These are phyloP conservation scores for Tragopan temminckii DNA, from an alignment of 2,797 vertebrate genomes.

Conservation along the genomic window DNA sequence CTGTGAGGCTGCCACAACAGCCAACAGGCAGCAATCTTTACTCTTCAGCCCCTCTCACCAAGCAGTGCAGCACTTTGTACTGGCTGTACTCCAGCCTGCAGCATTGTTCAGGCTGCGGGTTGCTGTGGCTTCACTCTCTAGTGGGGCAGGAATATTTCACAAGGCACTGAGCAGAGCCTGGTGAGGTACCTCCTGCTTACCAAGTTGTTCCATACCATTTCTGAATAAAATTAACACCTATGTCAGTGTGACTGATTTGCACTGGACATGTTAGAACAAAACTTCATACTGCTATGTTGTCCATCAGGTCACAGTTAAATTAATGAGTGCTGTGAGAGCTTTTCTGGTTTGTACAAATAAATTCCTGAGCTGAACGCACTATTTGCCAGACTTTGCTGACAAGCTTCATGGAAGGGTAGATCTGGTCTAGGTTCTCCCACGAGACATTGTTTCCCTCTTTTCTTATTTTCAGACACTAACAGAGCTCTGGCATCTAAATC, in stretches of 20 bases:
- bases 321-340: not conserved
- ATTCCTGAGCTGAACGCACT: slow-evolving; percentile 7
- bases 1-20: not conserved
- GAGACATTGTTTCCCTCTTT: not conserved
- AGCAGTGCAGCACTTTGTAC: not conserved
- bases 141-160: not conserved
- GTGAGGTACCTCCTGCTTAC: not conserved
- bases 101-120: not conserved
- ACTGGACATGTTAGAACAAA: slow-evolving; percentile 3
- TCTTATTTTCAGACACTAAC: not conserved
- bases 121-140: not conserved
- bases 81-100: not conserved
- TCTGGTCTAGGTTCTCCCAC: not conserved
- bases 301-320: not conserved
- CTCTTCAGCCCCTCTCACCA: not conserved
- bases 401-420: not conserved
- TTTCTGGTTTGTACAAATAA: slow-evolving; percentile 10
- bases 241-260: not conserved
- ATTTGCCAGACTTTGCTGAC: slow-evolving; percentile 1
- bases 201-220: not conserved
- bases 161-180: not conserved
- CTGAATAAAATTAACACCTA: not conserved
- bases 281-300: not conserved
- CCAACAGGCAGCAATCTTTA: not conserved
- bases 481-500: not conserved